Base-by-base conservation (phyloP, 2,797 vertebrate genomes). In the Tiaroga cobitis region DNA sequence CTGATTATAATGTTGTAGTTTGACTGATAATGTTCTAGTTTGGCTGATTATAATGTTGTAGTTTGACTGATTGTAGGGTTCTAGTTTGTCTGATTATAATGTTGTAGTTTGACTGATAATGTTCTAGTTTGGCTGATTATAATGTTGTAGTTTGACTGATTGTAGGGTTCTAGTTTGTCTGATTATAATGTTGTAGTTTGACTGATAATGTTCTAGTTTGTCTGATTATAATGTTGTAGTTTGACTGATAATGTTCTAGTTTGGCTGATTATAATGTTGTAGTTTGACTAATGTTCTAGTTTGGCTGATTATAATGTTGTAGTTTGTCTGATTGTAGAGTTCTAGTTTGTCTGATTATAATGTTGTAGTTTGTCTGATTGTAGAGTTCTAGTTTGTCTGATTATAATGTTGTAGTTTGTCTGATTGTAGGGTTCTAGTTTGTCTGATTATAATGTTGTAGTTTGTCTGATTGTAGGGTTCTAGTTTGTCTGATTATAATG, bases 201-300 rank as follows among this genome's bases (percentile, higher is more conserved):
- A 32, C 2, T 3, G 13, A 3, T 7, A 6, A 2, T 1, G 54
- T 56, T 24, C 5, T 54, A 21, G 54, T 59, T 10, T n/a, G 21
- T 24, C 21, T 9, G 8, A 59, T 59, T n/a, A 9, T 59, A 59
- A 9, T 0, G 3, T 10, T 56, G 0, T 56, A n/a, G 3, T 59
- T n/a, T 56, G 54, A n/a, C 54, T 24, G 21, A n/a, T 56, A 24
- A 1, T 0, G 8, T 9, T 56, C 0, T 56, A 54, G 51, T 21
- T 21, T 54, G 49, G 39, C 18, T 19, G 8, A 56, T 24, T 9
- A 0, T 24, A 24, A 0, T 0, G 8, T 9, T 56, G 0, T 56
- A 29, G 46, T 51, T 51, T 16, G 46, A 37, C 5, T 51, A 3
- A 24, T 24, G 13, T 16, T 65, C 4, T 26, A 29, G 46, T 51